Base-by-base conservation (phyloP, 2,797 vertebrate species). In the Coregonus ussuriensis region DNA sequence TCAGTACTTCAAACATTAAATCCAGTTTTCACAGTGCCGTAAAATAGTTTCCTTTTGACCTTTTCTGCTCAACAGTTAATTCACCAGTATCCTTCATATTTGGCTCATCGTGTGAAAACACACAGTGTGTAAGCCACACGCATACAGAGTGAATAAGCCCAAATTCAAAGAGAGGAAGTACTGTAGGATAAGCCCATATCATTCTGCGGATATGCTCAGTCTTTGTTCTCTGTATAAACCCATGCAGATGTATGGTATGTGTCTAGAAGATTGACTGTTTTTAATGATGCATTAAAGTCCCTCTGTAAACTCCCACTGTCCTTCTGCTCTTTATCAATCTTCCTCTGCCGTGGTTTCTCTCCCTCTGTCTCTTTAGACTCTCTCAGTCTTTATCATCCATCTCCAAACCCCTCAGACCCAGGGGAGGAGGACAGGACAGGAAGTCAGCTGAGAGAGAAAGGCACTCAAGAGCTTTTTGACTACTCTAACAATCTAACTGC, bases 201-300 rank as follows among this genome's bases (percentile, higher is more conserved):
- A 33, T 86, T 88, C 72, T 47, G 41, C 41, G 3, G 41, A 11
- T 47, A 47, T 78, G 79, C 71, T 83, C 80, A 37, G 78, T 77
- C 85, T 88, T 87, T 90, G 81, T 84, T 82, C 71, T 14, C 62
- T 9, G 13, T 11, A 56, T 9, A 9, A 80, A 59, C 4, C 1
- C 21, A 51, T 47, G 41, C 41, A 47, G 41, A 47, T 47, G 41
- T 47, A 47, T 9, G 41, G 41, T 13, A 13, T 47, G 41, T 1
- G 41, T 11, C 9, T 13, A 47, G 11, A 47, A 47, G 41, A 47
- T 9, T 47, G 41, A 41, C 7, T 41, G 41, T 47, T 7, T 47
- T 47, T 47, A 9, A 41, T 9, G 41, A 47, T 1, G 80, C 67
- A 84, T 87, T 79, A 85, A 76, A 74, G 80, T 83, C 83, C 41